Conservation (phyloP, 1,140 invertebrate genomes). For the Wasmannia auropunctata region DNA sequence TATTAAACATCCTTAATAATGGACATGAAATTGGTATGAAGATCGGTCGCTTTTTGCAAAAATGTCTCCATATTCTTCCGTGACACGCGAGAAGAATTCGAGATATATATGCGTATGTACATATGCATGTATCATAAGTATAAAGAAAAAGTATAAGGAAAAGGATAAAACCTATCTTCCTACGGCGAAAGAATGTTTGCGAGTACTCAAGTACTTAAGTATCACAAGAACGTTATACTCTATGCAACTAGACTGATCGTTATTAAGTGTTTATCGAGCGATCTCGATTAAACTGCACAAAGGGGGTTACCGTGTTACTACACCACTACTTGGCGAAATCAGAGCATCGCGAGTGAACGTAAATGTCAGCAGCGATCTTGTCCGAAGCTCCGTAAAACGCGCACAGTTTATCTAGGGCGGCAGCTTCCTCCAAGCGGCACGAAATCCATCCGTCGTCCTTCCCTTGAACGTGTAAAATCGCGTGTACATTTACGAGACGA, state of each 20-base stretch:
- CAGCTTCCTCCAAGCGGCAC: background rate
- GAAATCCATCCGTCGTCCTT: background rate
- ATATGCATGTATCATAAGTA: slow-evolving; percentile 5
- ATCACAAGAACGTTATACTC: background rate
- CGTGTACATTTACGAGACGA: background rate
- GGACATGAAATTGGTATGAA: too few relatives aligned
- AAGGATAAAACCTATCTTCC: background rate
- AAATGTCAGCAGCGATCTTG: background rate
- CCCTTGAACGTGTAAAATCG: background rate
- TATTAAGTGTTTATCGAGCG: slow-evolving; percentile 16
- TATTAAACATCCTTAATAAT: too few relatives aligned
- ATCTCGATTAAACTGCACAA: slow-evolving; percentile 31
- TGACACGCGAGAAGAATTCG: background rate
- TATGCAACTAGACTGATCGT: slow-evolving; percentile 26
- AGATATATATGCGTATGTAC: background rate
- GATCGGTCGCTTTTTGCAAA: background rate
- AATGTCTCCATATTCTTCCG: background rate
- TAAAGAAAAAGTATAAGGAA: too few relatives aligned
- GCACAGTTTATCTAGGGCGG: background rate
- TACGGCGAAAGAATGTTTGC: background rate
- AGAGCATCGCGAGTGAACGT: background rate
- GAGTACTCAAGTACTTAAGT: slow-evolving; percentile 26
- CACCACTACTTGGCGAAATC: slow-evolving; percentile 39
- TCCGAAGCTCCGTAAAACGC: background rate
- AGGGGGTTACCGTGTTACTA: background rate